A percentile compares a stretch with the other conserved stretches of the same genome.
These are phyloP conservation scores for Aphis craccivora DNA, from an alignment of 1,140 invertebrate genomes.

Conservation along the genomic window DNA sequence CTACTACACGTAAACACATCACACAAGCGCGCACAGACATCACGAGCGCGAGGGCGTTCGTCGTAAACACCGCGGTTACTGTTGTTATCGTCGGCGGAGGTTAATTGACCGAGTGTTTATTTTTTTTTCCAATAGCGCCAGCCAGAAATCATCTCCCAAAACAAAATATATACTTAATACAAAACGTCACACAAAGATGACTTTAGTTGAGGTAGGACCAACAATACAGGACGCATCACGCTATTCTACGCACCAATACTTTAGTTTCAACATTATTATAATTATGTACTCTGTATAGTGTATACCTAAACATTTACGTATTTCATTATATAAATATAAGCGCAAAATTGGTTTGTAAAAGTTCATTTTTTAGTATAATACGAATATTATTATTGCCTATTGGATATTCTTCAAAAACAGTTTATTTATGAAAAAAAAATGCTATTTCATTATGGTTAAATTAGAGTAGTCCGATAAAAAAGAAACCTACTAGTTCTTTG, in stretches of 20 bases:
- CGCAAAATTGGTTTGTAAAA: not conserved
- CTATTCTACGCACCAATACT: not conserved
- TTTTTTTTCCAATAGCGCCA: slow-evolving; percentile 2
- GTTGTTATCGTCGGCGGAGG: not conserved
- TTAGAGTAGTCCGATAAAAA: not conserved
- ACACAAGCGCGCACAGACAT: not conserved
- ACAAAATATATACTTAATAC: not conserved
- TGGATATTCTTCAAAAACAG: not conserved
- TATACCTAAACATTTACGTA: not conserved
- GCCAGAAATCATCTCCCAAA: not conserved
- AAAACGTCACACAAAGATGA: not conserved
- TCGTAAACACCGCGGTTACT: not conserved
- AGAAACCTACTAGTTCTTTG: not conserved
- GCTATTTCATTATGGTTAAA: not conserved
- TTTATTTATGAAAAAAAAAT: not conserved
- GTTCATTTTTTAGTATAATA: not conserved
- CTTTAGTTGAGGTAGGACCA: not conserved
- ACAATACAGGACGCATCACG: not conserved
- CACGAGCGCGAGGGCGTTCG: not conserved
- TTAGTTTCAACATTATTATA: not conserved
- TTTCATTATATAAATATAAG: not conserved
- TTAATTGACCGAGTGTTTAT: not conserved
- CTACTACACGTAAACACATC: not conserved
- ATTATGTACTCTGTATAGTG: not conserved
- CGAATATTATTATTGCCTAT: not conserved